These are phyloP conservation scores for Panthera tigris DNA, from an alignment of 2,113 vertebrate species.

Conservation along the genomic window DNA sequence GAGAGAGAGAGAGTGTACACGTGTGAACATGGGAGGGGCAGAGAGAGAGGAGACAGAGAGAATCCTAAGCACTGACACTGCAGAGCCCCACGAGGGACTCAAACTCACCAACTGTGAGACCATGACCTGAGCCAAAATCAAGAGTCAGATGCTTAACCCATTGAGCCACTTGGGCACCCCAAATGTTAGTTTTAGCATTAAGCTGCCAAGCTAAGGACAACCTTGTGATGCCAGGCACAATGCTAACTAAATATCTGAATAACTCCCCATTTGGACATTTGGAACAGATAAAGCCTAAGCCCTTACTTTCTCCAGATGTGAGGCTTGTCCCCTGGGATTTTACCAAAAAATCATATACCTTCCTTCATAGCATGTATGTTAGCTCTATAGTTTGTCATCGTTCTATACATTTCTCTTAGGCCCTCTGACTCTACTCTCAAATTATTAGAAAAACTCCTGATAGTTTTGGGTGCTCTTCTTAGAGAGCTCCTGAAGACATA, in stretches of 20 bases:
- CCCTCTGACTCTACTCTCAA: not conserved
- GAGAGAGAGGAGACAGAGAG: no score
- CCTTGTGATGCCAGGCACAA: not conserved
- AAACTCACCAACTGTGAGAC: no score
- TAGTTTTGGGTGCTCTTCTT: not conserved
- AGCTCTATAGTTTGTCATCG: not conserved
- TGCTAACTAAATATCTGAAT: not conserved
- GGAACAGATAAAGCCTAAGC: not conserved
- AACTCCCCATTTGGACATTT: not conserved
- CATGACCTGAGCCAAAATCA: no score
- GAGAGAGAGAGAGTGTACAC: no score
- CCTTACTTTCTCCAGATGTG: not conserved
- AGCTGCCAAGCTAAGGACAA: not conserved
- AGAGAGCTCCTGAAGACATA: not conserved
- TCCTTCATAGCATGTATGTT: not conserved
- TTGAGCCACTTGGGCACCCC: no score
- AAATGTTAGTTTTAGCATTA: not conserved
- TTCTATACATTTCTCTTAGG: not conserved
- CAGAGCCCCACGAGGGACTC: no score
- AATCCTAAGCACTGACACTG: no score
- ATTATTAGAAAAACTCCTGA: slow-evolving; percentile 11
- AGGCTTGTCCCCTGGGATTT: not conserved
- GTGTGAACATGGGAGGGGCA: no score
- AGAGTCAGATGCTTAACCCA: no score
- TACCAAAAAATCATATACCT: not conserved